These are phyloP conservation scores for Nomada lathburiana DNA, from an alignment of 2,888 invertebrate genomes.

Conservation along the genomic window DNA sequence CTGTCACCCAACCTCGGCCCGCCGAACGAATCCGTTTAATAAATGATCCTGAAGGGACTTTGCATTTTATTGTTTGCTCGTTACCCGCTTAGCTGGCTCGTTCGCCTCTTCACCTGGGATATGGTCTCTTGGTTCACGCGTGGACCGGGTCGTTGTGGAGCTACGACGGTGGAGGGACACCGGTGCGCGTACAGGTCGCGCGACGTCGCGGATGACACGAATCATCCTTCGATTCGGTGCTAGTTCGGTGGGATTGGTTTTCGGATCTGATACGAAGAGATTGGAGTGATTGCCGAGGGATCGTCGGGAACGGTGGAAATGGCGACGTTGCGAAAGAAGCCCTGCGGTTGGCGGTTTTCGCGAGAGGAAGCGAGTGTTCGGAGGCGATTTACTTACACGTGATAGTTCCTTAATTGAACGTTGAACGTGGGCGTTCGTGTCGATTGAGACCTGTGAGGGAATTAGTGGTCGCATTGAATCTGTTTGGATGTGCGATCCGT, in stretches of 20 bases:
- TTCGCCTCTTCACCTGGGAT: not conserved
- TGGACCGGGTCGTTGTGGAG: not conserved
- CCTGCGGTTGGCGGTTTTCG: not conserved
- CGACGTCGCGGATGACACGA: not conserved
- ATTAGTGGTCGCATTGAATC: too few species aligned
- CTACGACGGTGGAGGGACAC: not conserved
- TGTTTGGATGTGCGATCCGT: too few species aligned
- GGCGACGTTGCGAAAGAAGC: not conserved
- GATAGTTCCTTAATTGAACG: not conserved
- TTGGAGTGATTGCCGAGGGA: not conserved
- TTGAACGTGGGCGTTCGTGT: not conserved
- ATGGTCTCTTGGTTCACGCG: not conserved
- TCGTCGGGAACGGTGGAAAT: not conserved
- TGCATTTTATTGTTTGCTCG: constrained; percentile 47
- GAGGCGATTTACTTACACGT: not conserved
- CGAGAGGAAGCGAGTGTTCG: not conserved
- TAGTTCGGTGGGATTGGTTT: not conserved
- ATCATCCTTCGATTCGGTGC: not conserved
- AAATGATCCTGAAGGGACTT: constrained; percentile 53
- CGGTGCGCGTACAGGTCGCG: too few species aligned
- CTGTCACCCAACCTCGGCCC: not conserved
- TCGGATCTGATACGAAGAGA: not conserved
- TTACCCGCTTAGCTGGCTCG: constrained; percentile 12
- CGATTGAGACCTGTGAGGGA: too few species aligned
- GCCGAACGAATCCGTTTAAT: constrained; percentile 44